Evolutionary conservation across 2,888 invertebrate species (phyloP), one percentile per base, ranked within the genome.

Genomic region (Prosopocoilus inquinatus): DNA sequence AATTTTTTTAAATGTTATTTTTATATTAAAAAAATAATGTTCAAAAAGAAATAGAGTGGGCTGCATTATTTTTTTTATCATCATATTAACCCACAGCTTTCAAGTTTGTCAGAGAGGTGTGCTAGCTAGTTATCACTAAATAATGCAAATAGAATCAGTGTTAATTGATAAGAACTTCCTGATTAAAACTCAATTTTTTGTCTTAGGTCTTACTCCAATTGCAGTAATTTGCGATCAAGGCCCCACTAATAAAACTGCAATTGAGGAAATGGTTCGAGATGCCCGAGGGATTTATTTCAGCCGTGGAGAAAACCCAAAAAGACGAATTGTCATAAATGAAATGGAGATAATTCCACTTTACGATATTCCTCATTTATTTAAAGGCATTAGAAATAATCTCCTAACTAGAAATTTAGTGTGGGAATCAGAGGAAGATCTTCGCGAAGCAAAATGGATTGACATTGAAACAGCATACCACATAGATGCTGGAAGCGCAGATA

Each of bases 221-320:
- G 48, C 48, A 13, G 13, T 9, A 28, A 35, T 48, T 34, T 48
- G 38, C 16, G 48, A 48, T 16, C 48, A 48, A 3, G 38, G 13
- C 11, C 9, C 48, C 12, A 48, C 48, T 5, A 48, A 48, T 3
- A 12, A 38, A 13, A 32, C 13, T 32, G 38, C 48, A 38, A 38
- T 38, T 38, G 38, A 12, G 13, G 38, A 28, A 5, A 28, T 28
- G 20, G 20, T 28, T 28, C 20, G 5, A 3, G 3, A 28, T 28
- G 20, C 45, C 4, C 45, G 8, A 7, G 8, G 4, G 8, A 32
- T 11, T 16, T 45, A 45, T 12, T 9, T 45, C 2, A 13, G 12
- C 3, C n/a, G 13, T 8, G 45, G 45, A 11, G 20, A 32, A 45
- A 45, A 8, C 9, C 16, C 45, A 3, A 20, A 44, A 16, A 9